phyloP scores from a whole-genome alignment of 1,140 invertebrate genomes.

The Pseudomyrmex gracilis region DNA sequence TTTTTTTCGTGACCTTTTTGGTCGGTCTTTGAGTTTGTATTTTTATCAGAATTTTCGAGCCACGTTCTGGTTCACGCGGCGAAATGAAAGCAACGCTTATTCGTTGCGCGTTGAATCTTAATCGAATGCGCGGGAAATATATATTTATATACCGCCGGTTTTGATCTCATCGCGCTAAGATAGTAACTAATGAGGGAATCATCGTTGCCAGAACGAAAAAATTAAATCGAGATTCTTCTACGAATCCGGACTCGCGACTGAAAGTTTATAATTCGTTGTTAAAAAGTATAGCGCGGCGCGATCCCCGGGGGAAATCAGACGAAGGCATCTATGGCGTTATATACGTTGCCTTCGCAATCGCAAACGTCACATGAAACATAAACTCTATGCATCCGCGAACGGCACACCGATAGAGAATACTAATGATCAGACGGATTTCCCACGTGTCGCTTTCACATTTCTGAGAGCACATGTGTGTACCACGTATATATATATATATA shows the following conservation, averaged over 20 bases:
- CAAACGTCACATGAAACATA: constrained; percentile 66
- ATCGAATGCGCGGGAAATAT: too few species aligned
- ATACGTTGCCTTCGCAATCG: constrained; percentile 61
- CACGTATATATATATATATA: neutral
- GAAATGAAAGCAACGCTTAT: constrained; percentile 20
- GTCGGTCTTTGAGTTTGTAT: too few species aligned
- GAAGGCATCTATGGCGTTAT: constrained; percentile 33
- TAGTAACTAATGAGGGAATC: too few species aligned
- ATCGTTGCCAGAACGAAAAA: neutral
- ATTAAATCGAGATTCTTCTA: constrained; percentile 25
- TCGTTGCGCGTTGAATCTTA: neutral
- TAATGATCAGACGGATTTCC: constrained; percentile 66
- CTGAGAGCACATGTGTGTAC: neutral
- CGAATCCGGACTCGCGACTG: constrained; percentile 8
- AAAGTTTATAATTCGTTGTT: constrained; percentile 66
- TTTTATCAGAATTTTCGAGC: too few species aligned
- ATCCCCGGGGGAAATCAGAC: constrained; percentile 67
- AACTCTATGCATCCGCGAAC: constrained; percentile 67
- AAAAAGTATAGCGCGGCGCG: constrained; percentile 53
- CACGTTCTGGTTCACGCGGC: neutral
- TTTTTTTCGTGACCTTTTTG: too few species aligned
- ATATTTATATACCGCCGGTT: too few species aligned
- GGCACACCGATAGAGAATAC: constrained; percentile 68
- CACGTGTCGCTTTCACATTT: constrained; percentile 29
- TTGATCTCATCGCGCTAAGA: too few species aligned